Conservation (phyloP, 2,888 invertebrate species). For the Amblyjoppa fuscipennis region DNA sequence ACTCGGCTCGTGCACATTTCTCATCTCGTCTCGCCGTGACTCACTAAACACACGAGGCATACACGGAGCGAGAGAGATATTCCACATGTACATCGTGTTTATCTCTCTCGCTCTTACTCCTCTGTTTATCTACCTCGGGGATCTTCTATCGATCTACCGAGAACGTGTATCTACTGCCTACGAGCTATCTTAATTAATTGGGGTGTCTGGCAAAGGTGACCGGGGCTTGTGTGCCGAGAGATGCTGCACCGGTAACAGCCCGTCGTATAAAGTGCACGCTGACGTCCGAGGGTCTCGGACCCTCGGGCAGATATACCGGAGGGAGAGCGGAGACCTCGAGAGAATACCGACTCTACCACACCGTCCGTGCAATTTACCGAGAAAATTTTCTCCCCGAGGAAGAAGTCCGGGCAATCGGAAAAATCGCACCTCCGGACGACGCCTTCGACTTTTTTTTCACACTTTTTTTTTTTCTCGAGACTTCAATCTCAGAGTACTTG, state of each 20-base stretch:
- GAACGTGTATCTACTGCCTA: conserved; percentile 73
- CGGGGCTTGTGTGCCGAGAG: conserved; percentile 24
- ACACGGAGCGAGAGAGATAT: not conserved
- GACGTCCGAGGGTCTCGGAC: conserved; percentile 44
- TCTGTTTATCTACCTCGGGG: conserved; percentile 72
- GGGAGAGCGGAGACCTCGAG: conserved; percentile 34
- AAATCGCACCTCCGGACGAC: conserved; percentile 26
- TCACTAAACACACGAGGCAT: conserved; percentile 5
- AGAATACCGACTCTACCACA: conserved; percentile 29
- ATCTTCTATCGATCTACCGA: conserved; percentile 75
- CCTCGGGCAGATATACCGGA: conserved; percentile 34
- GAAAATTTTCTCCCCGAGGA: conserved; percentile 25
- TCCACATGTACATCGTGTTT: not conserved
- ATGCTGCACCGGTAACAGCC: conserved; percentile 53
- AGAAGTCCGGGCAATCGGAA: conserved; percentile 28
- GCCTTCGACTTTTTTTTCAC: too few relatives aligned
- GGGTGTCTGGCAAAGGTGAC: conserved; percentile 70
- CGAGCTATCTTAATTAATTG: conserved; percentile 80
- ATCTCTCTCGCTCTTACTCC: conserved; percentile 53
- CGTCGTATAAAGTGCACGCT: conserved; percentile 50
- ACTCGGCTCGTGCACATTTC: conserved; percentile 17
- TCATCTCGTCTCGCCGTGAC: conserved; percentile 17
- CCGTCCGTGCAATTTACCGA: conserved; percentile 25
- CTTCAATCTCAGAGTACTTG: too few relatives aligned
- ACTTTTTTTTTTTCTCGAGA: too few relatives aligned